Evolutionary conservation across 37 sponge, comb jelly and placozoan genomes (phyloP).

Genomic region (Eunapius fragilis): DNA sequence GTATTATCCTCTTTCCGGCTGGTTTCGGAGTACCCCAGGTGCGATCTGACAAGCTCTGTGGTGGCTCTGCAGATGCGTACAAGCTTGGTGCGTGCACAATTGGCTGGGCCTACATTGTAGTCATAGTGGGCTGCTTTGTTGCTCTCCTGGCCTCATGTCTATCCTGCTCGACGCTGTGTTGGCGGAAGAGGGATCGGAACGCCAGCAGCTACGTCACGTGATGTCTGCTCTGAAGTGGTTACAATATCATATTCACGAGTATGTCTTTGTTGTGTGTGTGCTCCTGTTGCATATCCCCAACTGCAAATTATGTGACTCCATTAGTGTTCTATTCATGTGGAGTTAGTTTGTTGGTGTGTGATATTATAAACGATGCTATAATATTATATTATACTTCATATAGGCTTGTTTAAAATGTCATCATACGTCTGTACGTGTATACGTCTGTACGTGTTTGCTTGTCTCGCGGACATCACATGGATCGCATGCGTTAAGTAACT

Average conservation of each 20-base stretch:
- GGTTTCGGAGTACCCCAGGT: slow-evolving; percentile 44
- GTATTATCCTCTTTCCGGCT: slow-evolving; percentile 67
- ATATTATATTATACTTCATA: no score
- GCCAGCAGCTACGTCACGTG: neutral
- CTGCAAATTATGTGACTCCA: neutral
- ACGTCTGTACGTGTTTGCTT: no score
- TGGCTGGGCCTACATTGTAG: slow-evolving; percentile 77
- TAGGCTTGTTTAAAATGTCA: no score
- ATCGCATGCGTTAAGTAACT: no score
- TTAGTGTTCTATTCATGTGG: neutral
- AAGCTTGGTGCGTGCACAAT: slow-evolving; percentile 38
- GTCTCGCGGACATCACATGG: no score
- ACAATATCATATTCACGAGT: neutral
- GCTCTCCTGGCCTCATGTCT: slow-evolving; percentile 42
- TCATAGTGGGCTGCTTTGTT: slow-evolving; percentile 53
- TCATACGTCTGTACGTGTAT: no score
- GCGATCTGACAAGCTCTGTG: slow-evolving; percentile 26
- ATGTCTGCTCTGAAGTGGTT: neutral
- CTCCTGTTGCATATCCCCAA: neutral
- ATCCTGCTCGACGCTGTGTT: slow-evolving; percentile 66
- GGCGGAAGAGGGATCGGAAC: slow-evolving; percentile 42
- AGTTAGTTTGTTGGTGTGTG: neutral
- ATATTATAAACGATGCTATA: neutral
- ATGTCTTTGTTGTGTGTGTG: neutral
- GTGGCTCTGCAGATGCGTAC: slow-evolving; percentile 24